Evolutionary conservation across 2,797 vertebrate species (phyloP), one percentile per base, ranked within the genome.

Genomic region (Momotus momota): DNA sequence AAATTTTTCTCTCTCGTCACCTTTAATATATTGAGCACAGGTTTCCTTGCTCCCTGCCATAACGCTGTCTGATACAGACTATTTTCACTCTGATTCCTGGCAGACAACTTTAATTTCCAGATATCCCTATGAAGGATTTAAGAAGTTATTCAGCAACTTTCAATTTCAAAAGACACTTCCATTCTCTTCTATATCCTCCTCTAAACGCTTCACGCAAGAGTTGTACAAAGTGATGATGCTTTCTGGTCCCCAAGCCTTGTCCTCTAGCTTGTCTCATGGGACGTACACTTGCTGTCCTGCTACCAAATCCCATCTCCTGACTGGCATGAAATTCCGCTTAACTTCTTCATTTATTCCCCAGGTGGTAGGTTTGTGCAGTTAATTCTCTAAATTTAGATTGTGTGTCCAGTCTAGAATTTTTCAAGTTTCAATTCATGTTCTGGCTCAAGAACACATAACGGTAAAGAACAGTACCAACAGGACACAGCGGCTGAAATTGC

Each of bases 41-140:
- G 29, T 6, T 52, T 71, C 54, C 61, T 64, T 0, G 0, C 10
- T 45, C 31, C 57, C 58, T 61, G 54, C 13, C 52, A 38, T 8
- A 82, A 69, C 1, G 3, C 11, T 45, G 18, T 23, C n/a, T 45
- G 27, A 70, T 19, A 67, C 11, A 91, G 26, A 35, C 48, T 38
- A 46, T 74, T 80, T 82, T 78, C 16, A 60, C 40, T 38, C 49
- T n/a, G 49, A 72, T 49, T 86, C 49, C 54, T 40, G 33, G 20
- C 27, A 67, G 31, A 65, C 12, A 78, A 52, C 45, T 74, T 88
- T 41, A 9, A 64, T 29, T 91, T 75, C 52, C 43, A 58, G n/a
- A 48, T 40, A 88, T 6, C 18, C 27, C 25, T 49, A 22, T 33
- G 40, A 64, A 48, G 21, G 49, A 64, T 79, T 46, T 61, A 70